phyloP scores from a whole-genome alignment of 2,888 invertebrate genomes.

The Sabatieria punctata region DNA sequence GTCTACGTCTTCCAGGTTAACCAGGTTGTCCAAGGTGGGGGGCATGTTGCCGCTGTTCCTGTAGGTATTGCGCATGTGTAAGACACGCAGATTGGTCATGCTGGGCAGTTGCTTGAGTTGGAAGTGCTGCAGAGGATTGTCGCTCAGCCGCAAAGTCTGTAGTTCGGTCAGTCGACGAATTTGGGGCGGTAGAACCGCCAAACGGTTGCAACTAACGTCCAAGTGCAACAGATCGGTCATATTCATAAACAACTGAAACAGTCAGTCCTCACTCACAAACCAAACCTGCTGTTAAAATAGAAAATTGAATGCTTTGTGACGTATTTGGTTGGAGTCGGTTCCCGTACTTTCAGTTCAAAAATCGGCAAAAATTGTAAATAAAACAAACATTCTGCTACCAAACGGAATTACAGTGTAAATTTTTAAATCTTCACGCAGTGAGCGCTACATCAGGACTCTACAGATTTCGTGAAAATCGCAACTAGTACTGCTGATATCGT shows the following conservation, averaged over 20 bases:
- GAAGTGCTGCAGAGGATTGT: slow-evolving; percentile 88
- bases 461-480: no score
- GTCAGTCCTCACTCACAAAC: not conserved
- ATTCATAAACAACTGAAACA: slow-evolving; percentile 69
- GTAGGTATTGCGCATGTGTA: slow-evolving; percentile 82
- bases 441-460: no score
- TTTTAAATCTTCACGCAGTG: no score
- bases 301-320: no score
- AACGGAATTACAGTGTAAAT: no score
- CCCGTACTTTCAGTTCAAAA: no score
- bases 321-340: no score
- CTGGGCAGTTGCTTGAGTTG: slow-evolving; percentile 53
- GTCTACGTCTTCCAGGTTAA: slow-evolving; percentile 56
- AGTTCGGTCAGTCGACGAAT: slow-evolving; percentile 80
- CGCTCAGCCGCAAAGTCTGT: slow-evolving; percentile 64
- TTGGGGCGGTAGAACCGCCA: slow-evolving; percentile 89
- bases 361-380: no score
- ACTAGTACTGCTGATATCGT: no score
- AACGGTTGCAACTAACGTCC: slow-evolving; percentile 75
- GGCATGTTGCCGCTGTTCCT: slow-evolving; percentile 81
- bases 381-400: no score
- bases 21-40: slow-evolving; percentile 62
- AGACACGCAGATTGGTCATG: slow-evolving; percentile 10
- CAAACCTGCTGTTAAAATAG: no score
- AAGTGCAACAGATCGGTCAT: slow-evolving; percentile 80